Base-by-base conservation (phyloP, 2,113 vertebrate genomes). In the Aspiorhynchus laticeps region DNA sequence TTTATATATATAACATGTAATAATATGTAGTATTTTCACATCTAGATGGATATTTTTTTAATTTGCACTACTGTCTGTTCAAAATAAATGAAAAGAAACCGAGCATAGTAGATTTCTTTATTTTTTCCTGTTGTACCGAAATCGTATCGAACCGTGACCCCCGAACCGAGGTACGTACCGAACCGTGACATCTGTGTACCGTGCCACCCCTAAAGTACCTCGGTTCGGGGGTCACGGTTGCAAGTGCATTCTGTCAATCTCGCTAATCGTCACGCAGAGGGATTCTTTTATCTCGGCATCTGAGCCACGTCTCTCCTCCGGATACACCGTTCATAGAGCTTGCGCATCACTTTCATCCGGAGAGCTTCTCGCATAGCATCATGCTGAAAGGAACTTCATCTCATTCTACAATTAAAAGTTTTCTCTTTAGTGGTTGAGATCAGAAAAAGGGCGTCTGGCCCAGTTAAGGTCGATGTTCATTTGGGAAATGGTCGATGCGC, bases 271-370 rank as follows among this genome's bases (percentile, higher is more conserved):
- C 61, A 85, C 14, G 21, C n/a, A 26, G 46, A 75, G 53, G 12
- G 43, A 56, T 43, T 86, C 63, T 86, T 91, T 89, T 48, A 90
- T 90, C 79, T 84, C 7, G 10, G n/a, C n/a, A 61, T 86, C 77
- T 79, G 67, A 83, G 85, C 48, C 65, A 75, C 65, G 26, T 59
- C n/a, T 77, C 78, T 85, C 56, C 76, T 61, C 74, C 41, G 19
- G 26, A 67, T 80, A 33, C 48, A 15, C 11, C 28, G 61, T 80
- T 77, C 80, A 75, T 7, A 74, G 84, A n/a, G 28, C 17, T 24
- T 33, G 28, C 28, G 11, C 24, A 63, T 84, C 75, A 79, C 48
- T 89, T 89, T 90, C 69, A 88, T 87, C 86, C 77, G 33, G 12
- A n/a, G 78, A 38, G 69, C 51, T 51, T 43, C 24, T 63, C 24